Evolutionary conservation across 2,888 invertebrate species (phyloP), one percentile per base, ranked within the genome.

Genomic region (Patella ulyssiponensis): DNA sequence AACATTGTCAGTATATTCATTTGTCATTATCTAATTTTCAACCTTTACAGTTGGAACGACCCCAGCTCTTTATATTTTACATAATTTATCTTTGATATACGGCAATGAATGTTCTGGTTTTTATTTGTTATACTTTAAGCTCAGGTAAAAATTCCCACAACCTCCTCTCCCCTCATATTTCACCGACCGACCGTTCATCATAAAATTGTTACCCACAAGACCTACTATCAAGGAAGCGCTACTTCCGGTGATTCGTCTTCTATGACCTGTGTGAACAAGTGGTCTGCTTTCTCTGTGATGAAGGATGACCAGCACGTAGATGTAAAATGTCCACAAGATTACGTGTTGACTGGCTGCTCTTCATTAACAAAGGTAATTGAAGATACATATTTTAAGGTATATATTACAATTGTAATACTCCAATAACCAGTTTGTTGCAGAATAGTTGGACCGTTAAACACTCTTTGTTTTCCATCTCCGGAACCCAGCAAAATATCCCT

Each of bases 341-440:
- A 81, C 71, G 76, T 81, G 4, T 70, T 82, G 71, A 82, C 82
- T 15, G 76, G 81, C 15, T 82, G 82, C 69, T 71, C 74, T 51
- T 75, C 79, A 53, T 73, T 44, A 27, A 69, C 73, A 7, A 73
- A 51, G 74, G 82, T 82, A 64, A 15, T n/a, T 20, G 33, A 33
- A 33, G 33, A 33, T 4, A 33, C 5, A 5, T 33, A 33, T 33
- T 33, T 33, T 33, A 33, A 33, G 4, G 33, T 33, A 5, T 33
- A 33, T 4, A 33, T 33, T 33, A 33, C 33, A 7, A 5, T 33
- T 33, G 33, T 33, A 33, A 4, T 33, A 33, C 5, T 33, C 0
- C 33, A 33, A 33, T 33, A 33, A 4, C 33, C 33, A 7, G 4
- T 4, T 33, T 4, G 4, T 33, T 33, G 33, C 27, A 27, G 27